phyloP scores from a whole-genome alignment of 1,140 invertebrate genomes.

The Leptinotarsa defecta region DNA sequence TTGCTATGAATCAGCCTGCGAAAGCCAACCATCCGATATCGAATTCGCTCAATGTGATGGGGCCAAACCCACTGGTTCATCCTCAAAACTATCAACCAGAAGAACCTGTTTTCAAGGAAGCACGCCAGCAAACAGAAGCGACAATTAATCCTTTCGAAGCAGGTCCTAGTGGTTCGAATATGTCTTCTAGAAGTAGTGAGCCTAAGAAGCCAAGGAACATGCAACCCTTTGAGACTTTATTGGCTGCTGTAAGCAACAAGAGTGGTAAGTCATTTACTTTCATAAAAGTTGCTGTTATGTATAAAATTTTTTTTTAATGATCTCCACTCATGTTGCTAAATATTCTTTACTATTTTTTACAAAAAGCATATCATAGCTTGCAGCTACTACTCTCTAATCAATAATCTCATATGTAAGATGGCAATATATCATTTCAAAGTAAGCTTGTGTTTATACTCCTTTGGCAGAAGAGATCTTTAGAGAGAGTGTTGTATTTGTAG shows the following conservation, averaged over 20 bases:
- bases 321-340: too few species aligned
- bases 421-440: too few species aligned
- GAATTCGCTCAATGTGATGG: constrained; percentile 53
- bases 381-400: too few species aligned
- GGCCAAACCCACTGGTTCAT: constrained; percentile 51
- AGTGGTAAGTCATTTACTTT: constrained; percentile 32
- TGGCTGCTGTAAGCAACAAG: constrained; percentile 49
- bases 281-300: background rate
- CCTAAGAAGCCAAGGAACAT: constrained; percentile 34
- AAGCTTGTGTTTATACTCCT: too few species aligned
- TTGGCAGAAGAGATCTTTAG: too few species aligned
- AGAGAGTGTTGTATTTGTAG: too few species aligned
- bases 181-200: constrained; percentile 10
- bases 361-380: too few species aligned
- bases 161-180: background rate
- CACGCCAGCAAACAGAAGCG: constrained; percentile 28
- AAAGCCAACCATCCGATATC: constrained; percentile 53
- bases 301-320: too few species aligned
- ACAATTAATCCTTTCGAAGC: constrained; percentile 7
- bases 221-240: constrained; percentile 47
- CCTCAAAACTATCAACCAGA: constrained; percentile 46
- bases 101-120: constrained; percentile 30
- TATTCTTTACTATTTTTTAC: too few species aligned
- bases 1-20: constrained; percentile 52
- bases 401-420: too few species aligned